Conservation (phyloP, 2,888 invertebrate species). For the Torymus tubicola region DNA sequence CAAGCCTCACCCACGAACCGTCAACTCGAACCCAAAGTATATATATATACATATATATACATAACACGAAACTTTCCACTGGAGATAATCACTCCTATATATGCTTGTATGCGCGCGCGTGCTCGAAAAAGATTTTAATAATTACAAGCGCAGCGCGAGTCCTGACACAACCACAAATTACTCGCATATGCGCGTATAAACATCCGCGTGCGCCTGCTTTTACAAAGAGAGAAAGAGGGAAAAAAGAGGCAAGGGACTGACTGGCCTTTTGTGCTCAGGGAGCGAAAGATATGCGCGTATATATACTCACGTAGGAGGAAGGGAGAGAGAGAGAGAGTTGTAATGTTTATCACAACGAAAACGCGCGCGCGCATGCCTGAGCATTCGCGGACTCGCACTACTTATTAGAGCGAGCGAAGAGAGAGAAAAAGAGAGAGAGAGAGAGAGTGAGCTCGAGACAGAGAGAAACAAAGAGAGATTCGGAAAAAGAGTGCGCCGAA, state of each 20-base stretch:
- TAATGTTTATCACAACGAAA: constrained; percentile 37
- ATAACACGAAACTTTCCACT: too few species aligned
- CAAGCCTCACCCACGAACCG: too few species aligned
- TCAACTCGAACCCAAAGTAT: too few species aligned
- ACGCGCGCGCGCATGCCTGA: constrained; percentile 5
- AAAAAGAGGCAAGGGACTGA: background rate
- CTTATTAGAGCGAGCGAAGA: constrained; percentile 42
- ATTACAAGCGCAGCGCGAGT: too few species aligned
- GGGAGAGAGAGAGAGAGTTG: background rate
- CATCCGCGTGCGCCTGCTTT: background rate
- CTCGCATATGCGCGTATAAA: too few species aligned
- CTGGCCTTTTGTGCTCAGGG: constrained; percentile 7
- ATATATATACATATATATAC: too few species aligned
- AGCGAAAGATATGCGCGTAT: background rate
- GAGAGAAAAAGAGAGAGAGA: too few species aligned
- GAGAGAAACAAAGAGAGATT: constrained; percentile 41
- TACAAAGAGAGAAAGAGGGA: background rate
- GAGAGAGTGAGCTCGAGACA: constrained; percentile 1
- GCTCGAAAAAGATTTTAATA: too few species aligned
- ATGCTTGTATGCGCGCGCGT: too few species aligned
- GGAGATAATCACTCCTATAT: too few species aligned
- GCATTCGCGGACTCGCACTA: constrained; percentile 48
- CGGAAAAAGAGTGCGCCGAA: constrained; percentile 21
- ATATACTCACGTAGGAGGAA: background rate
- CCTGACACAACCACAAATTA: too few species aligned